Evolutionary conservation across 1,140 invertebrate genomes (phyloP), one percentile per base, ranked within the genome.

Genomic region (Uloborus diversus): DNA sequence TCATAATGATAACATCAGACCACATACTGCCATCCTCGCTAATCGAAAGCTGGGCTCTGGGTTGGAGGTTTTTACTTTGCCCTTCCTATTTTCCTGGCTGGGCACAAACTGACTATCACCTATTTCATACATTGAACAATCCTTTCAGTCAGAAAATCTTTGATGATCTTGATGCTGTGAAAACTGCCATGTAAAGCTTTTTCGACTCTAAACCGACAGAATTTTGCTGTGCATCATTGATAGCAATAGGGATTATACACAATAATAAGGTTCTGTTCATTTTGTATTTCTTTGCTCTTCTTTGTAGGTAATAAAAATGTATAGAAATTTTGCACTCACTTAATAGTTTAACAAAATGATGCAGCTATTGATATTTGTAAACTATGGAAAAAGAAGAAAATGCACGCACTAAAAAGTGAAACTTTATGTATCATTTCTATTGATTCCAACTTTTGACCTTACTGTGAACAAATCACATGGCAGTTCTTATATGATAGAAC

Each of bases 121-220:
- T 51, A 51, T 51, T 51, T 51, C 49, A 20, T 51, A 20, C 49
- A 51, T 51, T 51, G 7, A 51, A 20, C 49, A 51, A 51, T 51
- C 20, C 49, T 20, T 51, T 51, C 49, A 51, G 49, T n/a, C 49
- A 51, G 49, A 51, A 51, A 51, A 51, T 51, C 49, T 51, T n/a
- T 51, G 49, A 51, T 51, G 49, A 51, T n/a, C n/a, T 51, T n/a
- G n/a, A 51, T 51, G 49, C 49, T 51, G n/a, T 51, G 49, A 51
- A 51, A 51, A 51, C 49, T 11, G 49, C 49, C 49, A 51, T 51
- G 4, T 20, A 51, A 51, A n/a, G 4, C 7, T 5, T 13, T 51
- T 51, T 51, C 4, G 49, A 20, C 49, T n/a, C n/a, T n/a, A n/a
- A n/a, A n/a, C n/a, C n/a, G n/a, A n/a, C n/a, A n/a, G n/a, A n/a